Base-by-base conservation (phyloP, 2,797 vertebrate genomes). In the Anas flavirostris region DNA sequence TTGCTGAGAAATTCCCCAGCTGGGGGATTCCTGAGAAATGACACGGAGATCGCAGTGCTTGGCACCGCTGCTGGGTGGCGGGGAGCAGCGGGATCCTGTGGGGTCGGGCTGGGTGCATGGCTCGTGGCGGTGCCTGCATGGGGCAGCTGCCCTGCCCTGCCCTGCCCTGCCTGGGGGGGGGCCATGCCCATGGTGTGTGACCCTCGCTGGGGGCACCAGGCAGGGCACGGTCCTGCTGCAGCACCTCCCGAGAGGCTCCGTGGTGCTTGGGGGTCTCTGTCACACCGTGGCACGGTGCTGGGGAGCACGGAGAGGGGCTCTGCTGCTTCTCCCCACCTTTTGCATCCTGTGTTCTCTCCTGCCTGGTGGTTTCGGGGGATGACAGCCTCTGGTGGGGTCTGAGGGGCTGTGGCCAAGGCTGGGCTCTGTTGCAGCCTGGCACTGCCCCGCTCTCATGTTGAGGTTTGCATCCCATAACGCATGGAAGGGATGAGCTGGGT, bases 391-490 rank as follows among this genome's bases (percentile, higher is more conserved):
- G 73, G 77, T 55, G 1, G 0, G 31, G 66, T 4, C 53, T 23
- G 5, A 59, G 69, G 64, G 66, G 74, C 44, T 0, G 22, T 43
- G 78, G 66, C 31, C 0, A 26, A 66, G 69, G 16, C 46, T 33
- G 0, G 1, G 46, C 72, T 44, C 35, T 48, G 75, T 0, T 6
- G 60, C 31, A 28, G 46, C 50, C 50, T 16, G 69, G 52, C 22
- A 37, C 74, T 1, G 1, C 12, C 52, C 44, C 0, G 1, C 58
- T 33, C 41, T 77, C 43, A 53, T 1, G 0, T 0, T 0, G 4
- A 58, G 41, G 3, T 66, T 79, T 87, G 75, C 28, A 2, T 60
- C 52, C 62, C 25, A 0, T 14, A n/a, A 53, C 0, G 0, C 12
- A 25, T 46, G 46, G 39, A 10, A 41, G 19, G 77, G 68, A 11